These are phyloP conservation scores for Agriopis aurantiaria DNA, from an alignment of 2,888 invertebrate genomes.

Conservation along the genomic window DNA sequence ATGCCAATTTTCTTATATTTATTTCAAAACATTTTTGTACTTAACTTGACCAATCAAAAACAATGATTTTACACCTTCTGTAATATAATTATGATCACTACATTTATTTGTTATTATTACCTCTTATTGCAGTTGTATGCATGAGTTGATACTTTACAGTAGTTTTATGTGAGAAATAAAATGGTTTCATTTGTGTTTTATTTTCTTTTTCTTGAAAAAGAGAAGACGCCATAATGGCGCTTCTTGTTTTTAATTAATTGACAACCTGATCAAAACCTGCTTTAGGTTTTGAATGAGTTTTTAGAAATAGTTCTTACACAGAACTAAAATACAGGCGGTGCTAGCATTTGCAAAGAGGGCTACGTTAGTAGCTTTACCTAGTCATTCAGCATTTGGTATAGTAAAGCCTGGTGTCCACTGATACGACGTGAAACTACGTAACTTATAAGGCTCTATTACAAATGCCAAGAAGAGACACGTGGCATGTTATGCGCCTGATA, in stretches of 20 bases:
- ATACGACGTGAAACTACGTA: too few species aligned
- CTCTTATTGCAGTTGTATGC: background rate
- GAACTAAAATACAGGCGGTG: background rate
- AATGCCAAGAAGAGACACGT: too few species aligned
- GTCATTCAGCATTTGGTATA: too few species aligned
- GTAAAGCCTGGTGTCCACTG: too few species aligned
- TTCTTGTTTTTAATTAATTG: slow-evolving; percentile 8
- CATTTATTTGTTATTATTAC: background rate
- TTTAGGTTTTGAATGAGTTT: background rate
- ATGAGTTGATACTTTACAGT: background rate
- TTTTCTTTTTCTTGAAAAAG: slow-evolving; percentile 11
- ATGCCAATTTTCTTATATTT: background rate
- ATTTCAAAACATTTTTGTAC: background rate
- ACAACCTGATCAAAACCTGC: background rate
- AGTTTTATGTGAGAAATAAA: slow-evolving; percentile 1
- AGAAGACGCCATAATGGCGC: slow-evolving; percentile 14
- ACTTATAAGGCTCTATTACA: too few species aligned
- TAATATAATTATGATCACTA: background rate
- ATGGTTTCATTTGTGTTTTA: slow-evolving; percentile 4
- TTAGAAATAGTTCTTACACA: background rate
- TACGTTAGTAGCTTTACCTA: too few species aligned
- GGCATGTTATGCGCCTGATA: too few species aligned
- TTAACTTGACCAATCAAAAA: background rate
- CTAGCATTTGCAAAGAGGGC: too few species aligned
- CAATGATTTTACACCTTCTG: slow-evolving; percentile 3